Evolutionary conservation across 2,888 invertebrate genomes (phyloP).

Genomic region (Netelia inedita): DNA sequence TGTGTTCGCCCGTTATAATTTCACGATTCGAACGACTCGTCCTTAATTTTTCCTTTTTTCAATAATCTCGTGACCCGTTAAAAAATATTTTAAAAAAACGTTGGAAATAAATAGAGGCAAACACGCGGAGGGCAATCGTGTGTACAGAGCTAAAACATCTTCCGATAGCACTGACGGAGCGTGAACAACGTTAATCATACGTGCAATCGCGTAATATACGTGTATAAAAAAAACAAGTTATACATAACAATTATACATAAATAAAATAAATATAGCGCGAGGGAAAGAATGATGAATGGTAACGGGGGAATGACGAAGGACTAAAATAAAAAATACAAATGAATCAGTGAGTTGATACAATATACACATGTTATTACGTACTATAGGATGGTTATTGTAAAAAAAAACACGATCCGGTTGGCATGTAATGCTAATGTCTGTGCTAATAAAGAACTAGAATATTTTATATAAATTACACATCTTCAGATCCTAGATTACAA

Average conservation of each 20-base stretch:
- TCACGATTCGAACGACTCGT: not conserved
- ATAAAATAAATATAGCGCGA: constrained; percentile 74
- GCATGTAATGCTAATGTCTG: constrained; percentile 79
- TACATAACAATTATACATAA: constrained; percentile 65
- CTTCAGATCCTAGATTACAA: constrained; percentile 23
- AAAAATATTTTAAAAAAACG: too few species aligned
- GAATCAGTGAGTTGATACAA: constrained; percentile 55
- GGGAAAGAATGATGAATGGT: constrained; percentile 74
- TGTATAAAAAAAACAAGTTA: constrained; percentile 63
- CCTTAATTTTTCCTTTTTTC: not conserved
- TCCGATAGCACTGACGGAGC: constrained; percentile 65
- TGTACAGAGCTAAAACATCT: constrained; percentile 71
- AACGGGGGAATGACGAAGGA: constrained; percentile 36
- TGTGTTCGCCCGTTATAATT: constrained; percentile 23
- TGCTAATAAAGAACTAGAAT: constrained; percentile 83
- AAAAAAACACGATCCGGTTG: constrained; percentile 75
- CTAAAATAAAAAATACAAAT: constrained; percentile 28
- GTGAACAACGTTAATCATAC: constrained; percentile 62
- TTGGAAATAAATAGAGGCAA: not conserved
- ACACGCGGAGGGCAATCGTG: constrained; percentile 67
- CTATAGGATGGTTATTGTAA: constrained; percentile 79
- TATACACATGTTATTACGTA: constrained; percentile 73
- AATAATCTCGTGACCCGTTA: not conserved
- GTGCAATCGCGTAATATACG: constrained; percentile 72
- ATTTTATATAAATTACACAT: constrained; percentile 79